phyloP scores from a whole-genome alignment of 2,113 vertebrate species.

The Nycticryphes semicollaris region DNA sequence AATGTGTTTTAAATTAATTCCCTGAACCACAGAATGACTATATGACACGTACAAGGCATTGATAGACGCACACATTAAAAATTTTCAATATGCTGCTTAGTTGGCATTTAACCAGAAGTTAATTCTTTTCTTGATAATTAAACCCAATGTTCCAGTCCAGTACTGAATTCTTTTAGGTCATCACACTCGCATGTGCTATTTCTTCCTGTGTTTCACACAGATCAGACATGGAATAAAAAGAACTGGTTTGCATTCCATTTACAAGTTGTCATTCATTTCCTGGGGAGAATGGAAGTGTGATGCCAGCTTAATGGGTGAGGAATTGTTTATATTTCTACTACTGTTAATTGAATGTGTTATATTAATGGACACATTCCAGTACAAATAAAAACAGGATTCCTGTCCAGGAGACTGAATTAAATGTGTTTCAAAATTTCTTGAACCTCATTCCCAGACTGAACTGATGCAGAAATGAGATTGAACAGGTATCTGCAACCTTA shows the following conservation, averaged over 20 bases:
- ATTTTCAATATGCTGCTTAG: neutral
- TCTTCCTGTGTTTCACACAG: neutral
- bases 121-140: neutral
- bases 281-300: neutral
- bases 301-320: neutral
- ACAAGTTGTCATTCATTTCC: neutral
- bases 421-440: neutral
- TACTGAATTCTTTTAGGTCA: neutral
- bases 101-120: neutral
- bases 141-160: neutral
- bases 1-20: neutral
- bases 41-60: neutral
- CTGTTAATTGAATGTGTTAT: neutral
- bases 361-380: neutral
- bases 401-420: neutral
- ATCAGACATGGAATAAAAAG: neutral
- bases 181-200: neutral
- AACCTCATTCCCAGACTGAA: neutral
- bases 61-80: neutral
- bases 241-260: neutral
- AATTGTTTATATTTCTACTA: neutral
- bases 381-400: neutral
- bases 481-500: neutral
- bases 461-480: neutral
- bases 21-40: neutral